Base-by-base conservation (phyloP, 2,888 invertebrate species). In the Hyalella azteca region DNA sequence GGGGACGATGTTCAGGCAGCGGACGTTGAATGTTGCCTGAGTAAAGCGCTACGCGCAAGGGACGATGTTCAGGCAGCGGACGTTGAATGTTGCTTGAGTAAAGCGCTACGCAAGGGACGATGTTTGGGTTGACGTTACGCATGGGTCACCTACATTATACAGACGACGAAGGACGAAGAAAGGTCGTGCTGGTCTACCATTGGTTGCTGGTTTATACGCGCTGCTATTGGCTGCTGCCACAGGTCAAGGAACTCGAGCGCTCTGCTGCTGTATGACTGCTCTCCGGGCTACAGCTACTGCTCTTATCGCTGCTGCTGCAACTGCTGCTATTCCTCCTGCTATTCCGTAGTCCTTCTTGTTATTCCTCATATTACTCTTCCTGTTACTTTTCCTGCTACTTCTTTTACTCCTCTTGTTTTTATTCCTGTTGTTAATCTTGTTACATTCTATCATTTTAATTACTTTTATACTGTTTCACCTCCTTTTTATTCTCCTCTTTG, bases 151-250 rank as follows among this genome's bases (percentile, higher is more conserved):
- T 29, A 29, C 26, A 26, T 26, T 54, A 19, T n/a, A n/a, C n/a
- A 39, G 66, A 39, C 66, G 66, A 66, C 26, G 66, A 66, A 36
- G 66, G 32, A 66, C 54, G 66, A 66, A 36, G 66, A 15, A 36
- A n/a, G 66, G 15, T n/a, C 66, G 66, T 66, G 36, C 66, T 66
- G 66, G 29, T 36, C 66, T 66, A 39, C 66, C n/a, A 66, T 66
- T 66, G 66, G 66, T 15, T 36, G 66, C n/a, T 36, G 29, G 66
- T 29, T 66, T 32, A 66, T 66, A 66, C 39, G 66, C 66, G 11
- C 36, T 36, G 36, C 19, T 15, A 36, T 66, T 36, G 66, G 39
- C 29, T 22, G 19, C 29, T 36, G n/a, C 26, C 3, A 5, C 66
- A 36, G 66, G 66, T 66, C 66, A 66, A 66, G 66, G 66, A 66